Evolutionary conservation across 2,113 vertebrate species (phyloP), one percentile per base, ranked within the genome.

Genomic region (Spheniscus mendiculus): DNA sequence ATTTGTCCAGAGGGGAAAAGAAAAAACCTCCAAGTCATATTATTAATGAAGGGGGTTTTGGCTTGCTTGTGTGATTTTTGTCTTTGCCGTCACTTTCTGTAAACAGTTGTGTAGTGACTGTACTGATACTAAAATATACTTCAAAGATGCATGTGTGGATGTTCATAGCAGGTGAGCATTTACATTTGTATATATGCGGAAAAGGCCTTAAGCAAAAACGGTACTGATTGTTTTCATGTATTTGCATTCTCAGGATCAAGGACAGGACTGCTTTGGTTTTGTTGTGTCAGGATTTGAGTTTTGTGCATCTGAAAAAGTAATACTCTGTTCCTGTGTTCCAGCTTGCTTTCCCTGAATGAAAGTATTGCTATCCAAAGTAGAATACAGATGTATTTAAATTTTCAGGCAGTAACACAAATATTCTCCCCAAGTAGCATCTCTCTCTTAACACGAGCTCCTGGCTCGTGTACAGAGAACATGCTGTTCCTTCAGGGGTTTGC

Each of bases 381-480:
- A 84, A 69, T 65, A 67, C 49, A 73, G 67, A 91, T 34, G 23
- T 87, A 82, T 87, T 92, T 95, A 90, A 36, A 80, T 93, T 91
- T 93, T 89, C 72, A 92, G 71, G 25, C 63, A 74, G 29, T 66
- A 66, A 89, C 63, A 89, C 45, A 94, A 94, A 92, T 89, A 84
- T 61, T 90, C 40, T 93, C 44, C 74, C 52, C 36, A 86, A 73
- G 87, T 14, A 92, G 32, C 42, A 82, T 10, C n/a, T n/a, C n/a
- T n/a, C n/a, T n/a, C n/a, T n/a, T n/a, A n/a, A n/a, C n/a, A n/a
- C n/a, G n/a, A 91, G 72, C 55, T 95, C 29, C 87, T 81, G 83
- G 59, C 63, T 84, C 5, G 2, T 47, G 50, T 69, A 71, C 77
- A 44, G 73, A 67, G 94, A 95, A 93, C 93, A 76, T 0, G 0